These are phyloP conservation scores for Phalanger gymnotis DNA, from an alignment of 2,797 vertebrate species.

Conservation along the genomic window DNA sequence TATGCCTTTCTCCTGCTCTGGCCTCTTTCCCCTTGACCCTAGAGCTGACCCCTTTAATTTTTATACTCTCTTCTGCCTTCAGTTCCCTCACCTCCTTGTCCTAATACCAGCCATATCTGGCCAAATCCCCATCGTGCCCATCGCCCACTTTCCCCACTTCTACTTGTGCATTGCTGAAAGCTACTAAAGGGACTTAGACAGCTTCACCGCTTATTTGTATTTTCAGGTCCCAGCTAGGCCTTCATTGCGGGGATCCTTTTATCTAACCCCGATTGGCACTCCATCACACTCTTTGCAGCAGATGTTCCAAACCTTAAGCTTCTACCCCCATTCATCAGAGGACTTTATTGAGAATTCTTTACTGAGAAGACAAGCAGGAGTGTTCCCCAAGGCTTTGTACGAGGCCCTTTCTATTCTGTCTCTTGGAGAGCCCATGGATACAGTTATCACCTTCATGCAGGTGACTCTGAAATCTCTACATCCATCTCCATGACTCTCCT, in stretches of 20 bases:
- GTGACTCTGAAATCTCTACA: not conserved
- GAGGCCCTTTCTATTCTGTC: not conserved
- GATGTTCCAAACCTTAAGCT: not conserved
- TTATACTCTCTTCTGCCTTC: not conserved
- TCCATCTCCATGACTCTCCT: not conserved
- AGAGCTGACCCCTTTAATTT: not conserved
- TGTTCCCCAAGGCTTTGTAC: not conserved
- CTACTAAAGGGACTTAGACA: not conserved
- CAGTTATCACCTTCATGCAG: not conserved
- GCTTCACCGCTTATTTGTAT: not conserved
- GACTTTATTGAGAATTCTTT: not conserved
- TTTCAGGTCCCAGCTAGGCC: not conserved
- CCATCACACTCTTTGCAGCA: not conserved
- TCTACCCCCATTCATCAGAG: not conserved
- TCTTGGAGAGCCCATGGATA: not conserved
- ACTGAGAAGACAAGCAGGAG: not conserved
- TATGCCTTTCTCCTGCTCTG: not conserved
- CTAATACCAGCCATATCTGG: not conserved
- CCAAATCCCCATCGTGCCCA: not conserved
- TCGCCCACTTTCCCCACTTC: not conserved
- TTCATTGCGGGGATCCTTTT: not conserved
- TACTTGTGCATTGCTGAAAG: not conserved
- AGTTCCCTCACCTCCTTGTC: not conserved
- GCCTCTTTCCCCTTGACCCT: not conserved
- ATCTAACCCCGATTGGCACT: not conserved